phyloP scores from a whole-genome alignment of 1,140 invertebrate genomes.

The Megalonaias nervosa region DNA sequence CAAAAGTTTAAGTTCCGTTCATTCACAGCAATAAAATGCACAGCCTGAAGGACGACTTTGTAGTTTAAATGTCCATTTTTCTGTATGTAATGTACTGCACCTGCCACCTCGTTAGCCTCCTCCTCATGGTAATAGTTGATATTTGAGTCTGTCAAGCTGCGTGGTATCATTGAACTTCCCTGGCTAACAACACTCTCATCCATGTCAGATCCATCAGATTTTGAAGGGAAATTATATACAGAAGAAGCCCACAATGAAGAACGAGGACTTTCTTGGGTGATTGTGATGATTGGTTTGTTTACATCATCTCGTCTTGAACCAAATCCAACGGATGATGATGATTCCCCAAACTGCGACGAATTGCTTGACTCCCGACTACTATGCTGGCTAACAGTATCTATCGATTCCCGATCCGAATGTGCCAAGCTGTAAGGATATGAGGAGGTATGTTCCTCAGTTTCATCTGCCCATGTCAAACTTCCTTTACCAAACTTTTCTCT shows the following conservation, averaged over 20 bases:
- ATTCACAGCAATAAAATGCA: constrained; percentile 86
- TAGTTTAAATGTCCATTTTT: constrained; percentile 95
- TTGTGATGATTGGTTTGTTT: constrained; percentile 93
- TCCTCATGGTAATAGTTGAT: constrained; percentile 89
- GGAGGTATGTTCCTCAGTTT: no score
- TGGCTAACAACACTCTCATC: constrained; percentile 6
- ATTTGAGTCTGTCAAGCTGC: constrained; percentile 95
- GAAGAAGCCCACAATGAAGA: neutral
- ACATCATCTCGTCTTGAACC: constrained; percentile 26
- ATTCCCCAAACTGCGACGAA: constrained; percentile 40
- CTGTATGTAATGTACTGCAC: constrained; percentile 93
- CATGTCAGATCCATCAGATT: constrained; percentile 9
- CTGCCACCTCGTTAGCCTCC: constrained; percentile 75
- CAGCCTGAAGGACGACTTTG: constrained; percentile 87
- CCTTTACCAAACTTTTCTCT: no score
- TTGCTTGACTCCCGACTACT: constrained; percentile 56
- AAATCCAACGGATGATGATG: constrained; percentile 6
- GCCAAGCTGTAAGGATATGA: no score
- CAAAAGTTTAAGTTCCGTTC: constrained; percentile 88
- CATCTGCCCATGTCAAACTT: no score
- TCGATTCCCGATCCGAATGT: no score
- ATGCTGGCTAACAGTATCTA: constrained; percentile 45
- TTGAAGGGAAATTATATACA: constrained; percentile 20
- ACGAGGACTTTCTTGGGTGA: constrained; percentile 73
- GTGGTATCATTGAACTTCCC: constrained; percentile 50